Percentiles rank a stretch among this genome's conserved stretches.
These are phyloP conservation scores for Pantala flavescens DNA, from an alignment of 1,140 invertebrate genomes.

Conservation along the genomic window DNA sequence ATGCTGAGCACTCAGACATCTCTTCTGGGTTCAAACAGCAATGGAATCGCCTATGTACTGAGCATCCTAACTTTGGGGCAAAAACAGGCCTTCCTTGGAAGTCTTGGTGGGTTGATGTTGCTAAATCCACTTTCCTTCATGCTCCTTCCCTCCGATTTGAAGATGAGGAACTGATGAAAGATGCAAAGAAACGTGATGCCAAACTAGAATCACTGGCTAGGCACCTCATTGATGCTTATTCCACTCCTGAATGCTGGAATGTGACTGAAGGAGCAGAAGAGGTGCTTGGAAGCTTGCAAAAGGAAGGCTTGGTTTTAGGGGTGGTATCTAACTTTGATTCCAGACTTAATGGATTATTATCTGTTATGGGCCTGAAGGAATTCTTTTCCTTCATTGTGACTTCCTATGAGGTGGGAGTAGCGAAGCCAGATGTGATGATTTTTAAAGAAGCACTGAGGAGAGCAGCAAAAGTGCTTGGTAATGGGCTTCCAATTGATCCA, in stretches of 20 bases:
- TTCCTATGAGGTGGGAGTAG: slow-evolving; percentile 58
- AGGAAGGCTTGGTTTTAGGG: slow-evolving; percentile 46
- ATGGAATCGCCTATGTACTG: slow-evolving; percentile 46
- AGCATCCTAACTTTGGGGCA: slow-evolving; percentile 73
- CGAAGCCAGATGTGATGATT: slow-evolving; percentile 65
- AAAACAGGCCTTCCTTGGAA: slow-evolving; percentile 55
- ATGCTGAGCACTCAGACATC: slow-evolving; percentile 45
- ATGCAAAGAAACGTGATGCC: slow-evolving; percentile 27
- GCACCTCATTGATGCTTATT: slow-evolving; percentile 51
- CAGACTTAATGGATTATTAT: slow-evolving; percentile 55
- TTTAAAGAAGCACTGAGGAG: slow-evolving; percentile 56
- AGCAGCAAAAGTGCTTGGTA: slow-evolving; percentile 30
- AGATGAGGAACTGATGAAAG: not conserved
- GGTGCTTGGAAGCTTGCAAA: slow-evolving; percentile 47
- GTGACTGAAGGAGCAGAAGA: slow-evolving; percentile 49
- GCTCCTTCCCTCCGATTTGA: not conserved
- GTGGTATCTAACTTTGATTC: slow-evolving; percentile 85
- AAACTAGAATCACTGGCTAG: slow-evolving; percentile 45
- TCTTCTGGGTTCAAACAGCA: slow-evolving; percentile 50
- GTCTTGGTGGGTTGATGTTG: slow-evolving; percentile 66
- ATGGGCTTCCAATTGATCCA: slow-evolving; percentile 33
- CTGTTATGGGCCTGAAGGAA: slow-evolving; percentile 46
- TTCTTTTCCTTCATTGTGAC: slow-evolving; percentile 72
- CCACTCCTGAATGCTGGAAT: slow-evolving; percentile 58
- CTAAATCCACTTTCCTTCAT: not conserved